Conservation (phyloP, 2,797 vertebrate genomes). For the Otolemur crassicaudatus region DNA sequence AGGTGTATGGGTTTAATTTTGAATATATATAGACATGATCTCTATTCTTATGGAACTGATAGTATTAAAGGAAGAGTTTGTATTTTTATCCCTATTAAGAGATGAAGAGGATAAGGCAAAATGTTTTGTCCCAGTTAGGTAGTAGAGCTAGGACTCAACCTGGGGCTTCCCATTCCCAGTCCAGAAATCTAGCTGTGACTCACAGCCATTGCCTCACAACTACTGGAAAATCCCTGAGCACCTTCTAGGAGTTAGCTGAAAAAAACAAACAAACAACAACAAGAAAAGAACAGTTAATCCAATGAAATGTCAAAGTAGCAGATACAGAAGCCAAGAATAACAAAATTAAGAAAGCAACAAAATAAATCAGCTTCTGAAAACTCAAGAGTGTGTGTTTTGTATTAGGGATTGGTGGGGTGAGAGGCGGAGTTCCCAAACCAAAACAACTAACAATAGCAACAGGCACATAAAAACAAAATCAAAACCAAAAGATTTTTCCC, state of each 20-base stretch:
- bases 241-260: background rate
- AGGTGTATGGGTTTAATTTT: background rate
- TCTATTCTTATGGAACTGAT: background rate
- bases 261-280: background rate
- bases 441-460: conserved; percentile 32
- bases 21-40: background rate
- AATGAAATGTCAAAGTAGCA: background rate
- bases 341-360: conserved; percentile 18
- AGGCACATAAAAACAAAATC: background rate
- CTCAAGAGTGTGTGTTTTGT: background rate
- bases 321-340: background rate
- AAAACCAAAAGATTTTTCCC: background rate
- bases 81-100: background rate
- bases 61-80: background rate
- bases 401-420: background rate
- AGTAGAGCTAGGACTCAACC: background rate
- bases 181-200: background rate
- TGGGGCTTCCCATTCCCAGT: background rate
- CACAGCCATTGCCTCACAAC: background rate
- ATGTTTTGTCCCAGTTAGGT: background rate
- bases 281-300: background rate
- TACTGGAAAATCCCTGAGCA: background rate
- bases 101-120: background rate
- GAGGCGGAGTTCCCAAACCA: background rate
- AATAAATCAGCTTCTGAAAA: conserved; percentile 10